Evolutionary conservation across 2,888 invertebrate species (phyloP), one percentile per base, ranked within the genome.

Genomic region (Sicus ferrugineus): DNA sequence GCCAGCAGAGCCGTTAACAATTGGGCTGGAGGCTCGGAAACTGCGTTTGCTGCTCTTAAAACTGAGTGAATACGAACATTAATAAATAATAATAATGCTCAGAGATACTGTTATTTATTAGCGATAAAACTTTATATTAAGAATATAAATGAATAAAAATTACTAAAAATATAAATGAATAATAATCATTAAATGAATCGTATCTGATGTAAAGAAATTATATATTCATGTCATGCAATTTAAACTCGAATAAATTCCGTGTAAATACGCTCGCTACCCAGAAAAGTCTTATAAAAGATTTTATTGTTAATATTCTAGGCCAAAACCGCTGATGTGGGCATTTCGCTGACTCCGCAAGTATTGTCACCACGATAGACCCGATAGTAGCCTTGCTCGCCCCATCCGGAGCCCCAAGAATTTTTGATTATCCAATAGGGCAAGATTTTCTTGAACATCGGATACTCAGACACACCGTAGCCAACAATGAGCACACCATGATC

Each of bases 401-500:
- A 97, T 28, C 86, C 86, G 42, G 87, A 83, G 64, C 97, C 97
- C 97, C 97, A 98, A 14, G 96, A 96, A 86, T 97, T 97, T 88
- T 97, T 97, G 34, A 97, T 88, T 72, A 92, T 92, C 97, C 97
- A 97, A 84, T 91, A 97, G 0, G 96, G 96, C 54, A 94, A 83
- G 1, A 87, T 88, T 85, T 92, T 93, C 79, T 95, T 90, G 87
- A 95, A 95, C 50, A 91, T 84, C 9, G 93, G 92, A 86, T 93
- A 94, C 54, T 89, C 93, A 89, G 89, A 81, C 85, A 89, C 81
- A 67, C 97, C 97, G 81, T 91, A 98, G 68, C 98, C 97, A 2
- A 97, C 97, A 79, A 98, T 93, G 1, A 98, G 88, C n/a, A 97
- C 97, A 2, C 97, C 98, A 81, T 98, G 97, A 86, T 98, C 96